Evolutionary conservation across 2,113 vertebrate genomes (phyloP).

Genomic region (Callipepla squamata): DNA sequence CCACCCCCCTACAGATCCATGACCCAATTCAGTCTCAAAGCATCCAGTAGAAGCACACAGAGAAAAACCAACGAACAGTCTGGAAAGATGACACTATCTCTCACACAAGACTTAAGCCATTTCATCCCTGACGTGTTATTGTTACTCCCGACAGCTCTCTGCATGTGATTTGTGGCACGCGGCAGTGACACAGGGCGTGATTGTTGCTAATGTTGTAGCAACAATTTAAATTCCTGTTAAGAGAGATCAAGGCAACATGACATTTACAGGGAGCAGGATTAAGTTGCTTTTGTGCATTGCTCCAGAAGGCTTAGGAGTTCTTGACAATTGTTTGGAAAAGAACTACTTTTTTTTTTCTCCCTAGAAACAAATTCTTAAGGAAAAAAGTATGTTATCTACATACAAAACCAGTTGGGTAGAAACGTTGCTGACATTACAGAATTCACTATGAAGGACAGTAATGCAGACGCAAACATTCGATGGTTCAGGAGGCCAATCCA

Average conservation of each 20-base stretch:
- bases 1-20: conserved; percentile 18
- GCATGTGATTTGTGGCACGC: not conserved
- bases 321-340: conserved; percentile 45
- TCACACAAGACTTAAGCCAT: not conserved
- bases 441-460: not conserved
- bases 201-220: not conserved
- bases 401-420: not conserved
- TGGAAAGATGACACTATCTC: not conserved
- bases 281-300: conserved; percentile 52
- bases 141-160: not conserved
- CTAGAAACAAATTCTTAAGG: not conserved
- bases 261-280: conserved; percentile 41
- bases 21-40: conserved; percentile 66
- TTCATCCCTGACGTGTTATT: conserved; percentile 3
- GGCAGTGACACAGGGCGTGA: not conserved
- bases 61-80: not conserved
- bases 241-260: conserved; percentile 15
- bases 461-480: not conserved
- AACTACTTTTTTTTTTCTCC: not conserved
- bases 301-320: conserved; percentile 53
- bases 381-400: not conserved
- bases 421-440: not conserved
- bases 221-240: not conserved
- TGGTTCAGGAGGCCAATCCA: not conserved
- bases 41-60: not conserved